Evolutionary conservation across 2,113 vertebrate species (phyloP), one percentile per base, ranked within the genome.

Genomic region (Bucco capensis): DNA sequence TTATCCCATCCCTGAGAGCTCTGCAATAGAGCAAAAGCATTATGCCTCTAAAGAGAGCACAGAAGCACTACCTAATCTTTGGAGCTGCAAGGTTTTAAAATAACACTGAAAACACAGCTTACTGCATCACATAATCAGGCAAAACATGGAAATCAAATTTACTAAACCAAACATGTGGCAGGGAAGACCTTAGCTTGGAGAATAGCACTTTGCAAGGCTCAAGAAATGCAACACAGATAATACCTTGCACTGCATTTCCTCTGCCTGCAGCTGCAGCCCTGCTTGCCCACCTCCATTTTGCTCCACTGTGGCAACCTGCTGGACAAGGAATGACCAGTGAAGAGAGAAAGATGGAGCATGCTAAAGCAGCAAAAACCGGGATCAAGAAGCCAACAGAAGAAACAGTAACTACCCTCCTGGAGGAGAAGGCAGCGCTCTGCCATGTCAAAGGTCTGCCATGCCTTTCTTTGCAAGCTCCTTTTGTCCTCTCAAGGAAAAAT

Each of bases 1-100:
- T 62, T 44, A 77, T 30, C 25, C 72, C 79, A 76, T 47, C 67
- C 67, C 64, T 86, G 58, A 82, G 78, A 90, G 56, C 70, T 71
- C 73, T 78, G 92, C 66, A 64, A 31, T 4, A 82, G 1, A 72
- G 81, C 49, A 72, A 74, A 86, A 89, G 53, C 83, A 47, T 6
- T 24, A 5, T 7, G 47, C 46, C 70, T 92, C 82, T 75, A 46
- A 76, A 46, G n/a, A 62, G 25, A 70, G 50, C 64, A 22, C 19
- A 2, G 64, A 58, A 88, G 79, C 4, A 1, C 4, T 56, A 53
- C 51, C 56, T 80, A 5, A 65, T 64, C 89, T 75, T 71, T 23
- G 14, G 61, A 88, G 65, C 76, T 56, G 22, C 76, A 11, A 51
- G 69, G 70, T 31, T 84, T 56, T 35, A 58, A 58, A 90, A 42